These are phyloP conservation scores for Drosophila eohydei DNA, from an alignment of 2,888 invertebrate genomes.

Conservation along the genomic window DNA sequence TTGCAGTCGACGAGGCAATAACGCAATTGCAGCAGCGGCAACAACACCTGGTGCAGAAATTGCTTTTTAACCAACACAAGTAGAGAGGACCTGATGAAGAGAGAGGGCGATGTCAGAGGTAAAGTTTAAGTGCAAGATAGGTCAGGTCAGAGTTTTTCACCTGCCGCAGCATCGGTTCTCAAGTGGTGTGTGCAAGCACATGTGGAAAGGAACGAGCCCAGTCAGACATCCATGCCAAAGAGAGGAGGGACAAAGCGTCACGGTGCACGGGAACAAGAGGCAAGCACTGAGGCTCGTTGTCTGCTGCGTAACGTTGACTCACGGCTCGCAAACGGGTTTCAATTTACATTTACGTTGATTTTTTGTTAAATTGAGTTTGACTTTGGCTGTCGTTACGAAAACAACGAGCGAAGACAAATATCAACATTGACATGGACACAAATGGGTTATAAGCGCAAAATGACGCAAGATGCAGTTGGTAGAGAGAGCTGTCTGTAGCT, in stretches of 20 bases:
- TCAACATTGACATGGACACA: slow-evolving; percentile 70
- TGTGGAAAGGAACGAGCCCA: slow-evolving; percentile 18
- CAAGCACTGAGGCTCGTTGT: slow-evolving; percentile 7
- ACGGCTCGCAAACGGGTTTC: slow-evolving; percentile 61
- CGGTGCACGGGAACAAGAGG: background rate
- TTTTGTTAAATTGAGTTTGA: slow-evolving; percentile 78
- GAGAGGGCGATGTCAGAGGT: background rate
- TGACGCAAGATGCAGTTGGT: background rate
- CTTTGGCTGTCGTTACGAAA: slow-evolving; percentile 60
- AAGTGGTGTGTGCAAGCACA: slow-evolving; percentile 45
- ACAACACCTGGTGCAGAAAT: slow-evolving; percentile 55
- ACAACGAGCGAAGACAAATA: slow-evolving; percentile 41
- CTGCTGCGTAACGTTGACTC: slow-evolving; percentile 49
- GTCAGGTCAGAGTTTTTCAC: slow-evolving; percentile 44
- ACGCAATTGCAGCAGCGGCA: slow-evolving; percentile 27
- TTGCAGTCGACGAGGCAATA: slow-evolving; percentile 36
- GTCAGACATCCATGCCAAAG: background rate
- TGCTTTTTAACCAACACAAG: slow-evolving; percentile 63
- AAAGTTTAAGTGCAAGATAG: slow-evolving; percentile 34
- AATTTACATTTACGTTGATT: slow-evolving; percentile 78
- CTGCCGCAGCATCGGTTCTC: slow-evolving; percentile 26
- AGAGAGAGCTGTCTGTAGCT: background rate
- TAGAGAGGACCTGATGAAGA: background rate
- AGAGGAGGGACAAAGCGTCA: background rate
- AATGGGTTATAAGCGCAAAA: slow-evolving; percentile 45